Evolutionary conservation across 2,797 vertebrate genomes (phyloP), one percentile per base, ranked within the genome.

Genomic region (Sebastes taczanowskii): DNA sequence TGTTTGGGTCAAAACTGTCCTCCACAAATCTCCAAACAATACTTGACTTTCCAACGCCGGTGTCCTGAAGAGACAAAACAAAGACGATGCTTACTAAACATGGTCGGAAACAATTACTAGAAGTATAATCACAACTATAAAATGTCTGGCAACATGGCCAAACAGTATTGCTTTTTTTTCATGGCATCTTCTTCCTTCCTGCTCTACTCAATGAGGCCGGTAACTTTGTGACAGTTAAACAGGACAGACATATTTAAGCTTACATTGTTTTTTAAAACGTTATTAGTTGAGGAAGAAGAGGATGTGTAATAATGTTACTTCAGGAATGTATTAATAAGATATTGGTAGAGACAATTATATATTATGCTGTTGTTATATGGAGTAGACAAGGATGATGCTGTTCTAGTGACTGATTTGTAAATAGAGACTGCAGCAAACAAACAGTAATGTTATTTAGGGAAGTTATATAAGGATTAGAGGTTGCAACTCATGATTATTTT

Each of bases 1-100:
- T 99, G 89, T 99, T 99, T 65, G 98, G 98, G 93, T 99, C 98
- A 91, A 99, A 99, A 85, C 97, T 99, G 85, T 99, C 98, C 91
- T 99, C 98, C 35, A 99, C 98, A 93, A 99, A 99, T 86, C 98
- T 95, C 95, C 96, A 97, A 53, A 97, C 97, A 1, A 97, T 97
- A 91, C 98, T 97, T 3, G 97, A 97, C 90, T 97, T 97, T 79
- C 96, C 96, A 83, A 97, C 97, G 20, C 95, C 97, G 53, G 96
- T 97, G 58, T 97, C 96, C 96, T 96, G 84, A 35, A 86, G 78
- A 89, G 35, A 89, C 65, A 83, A 74, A 87, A 84, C 11, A 76
- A 86, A 77, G 38, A 63, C 0, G 4, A 58, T 38, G 64, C 4
- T 86, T 22, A 81, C 16, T 65, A 83, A 87, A 85, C 53, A 86